A percentile compares a stretch with the other conserved stretches of the same genome.
phyloP scores from a whole-genome alignment of 2,888 invertebrate genomes.

The Stramonita haemastoma region DNA sequence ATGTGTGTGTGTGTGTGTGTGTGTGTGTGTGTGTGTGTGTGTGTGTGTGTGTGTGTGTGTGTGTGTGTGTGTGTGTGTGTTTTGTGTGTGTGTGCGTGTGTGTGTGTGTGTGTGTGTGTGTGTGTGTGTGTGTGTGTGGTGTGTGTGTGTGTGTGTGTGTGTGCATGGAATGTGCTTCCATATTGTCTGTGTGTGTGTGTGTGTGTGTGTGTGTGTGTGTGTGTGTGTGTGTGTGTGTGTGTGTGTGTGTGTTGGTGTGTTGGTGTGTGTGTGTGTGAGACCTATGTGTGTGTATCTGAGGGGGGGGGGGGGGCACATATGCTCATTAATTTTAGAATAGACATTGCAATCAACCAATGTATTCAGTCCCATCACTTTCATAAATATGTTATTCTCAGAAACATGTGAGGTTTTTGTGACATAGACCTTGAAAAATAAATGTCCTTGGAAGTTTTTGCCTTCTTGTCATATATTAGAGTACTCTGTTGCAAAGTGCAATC shows the following conservation, averaged over 20 bases:
- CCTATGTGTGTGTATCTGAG: not conserved
- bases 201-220: not conserved
- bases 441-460: too few relatives aligned
- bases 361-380: too few relatives aligned
- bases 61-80: not conserved
- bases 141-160: not conserved
- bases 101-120: not conserved
- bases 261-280: not conserved
- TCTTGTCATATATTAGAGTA: too few relatives aligned
- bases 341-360: too few relatives aligned
- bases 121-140: not conserved
- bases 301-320: too few relatives aligned
- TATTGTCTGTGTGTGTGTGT: not conserved
- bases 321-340: too few relatives aligned
- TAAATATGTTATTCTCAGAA: too few relatives aligned
- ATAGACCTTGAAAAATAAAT: too few relatives aligned
- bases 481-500: too few relatives aligned
- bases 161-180: not conserved
- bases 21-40: conserved; percentile 9
- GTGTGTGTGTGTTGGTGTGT: not conserved
- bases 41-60: not conserved
- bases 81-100: not conserved
- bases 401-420: too few relatives aligned
- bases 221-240: not conserved
- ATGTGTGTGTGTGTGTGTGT: not conserved